These are phyloP conservation scores for Drosophila murphyi DNA, from an alignment of 1,140 invertebrate species.

Conservation along the genomic window DNA sequence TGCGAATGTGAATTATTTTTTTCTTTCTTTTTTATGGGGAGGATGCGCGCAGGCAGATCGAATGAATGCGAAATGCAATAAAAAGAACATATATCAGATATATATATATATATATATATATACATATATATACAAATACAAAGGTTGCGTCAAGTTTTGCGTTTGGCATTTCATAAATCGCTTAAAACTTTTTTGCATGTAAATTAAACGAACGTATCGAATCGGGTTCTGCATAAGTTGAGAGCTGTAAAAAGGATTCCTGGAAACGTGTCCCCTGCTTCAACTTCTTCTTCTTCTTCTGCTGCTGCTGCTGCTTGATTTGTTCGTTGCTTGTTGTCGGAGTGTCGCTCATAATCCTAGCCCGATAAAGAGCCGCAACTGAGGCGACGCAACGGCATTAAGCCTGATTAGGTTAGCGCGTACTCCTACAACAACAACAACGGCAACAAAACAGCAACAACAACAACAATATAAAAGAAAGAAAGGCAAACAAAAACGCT, in stretches of 20 bases:
- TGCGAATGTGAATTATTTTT: background rate
- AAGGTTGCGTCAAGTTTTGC: background rate
- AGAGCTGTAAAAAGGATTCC: conserved; percentile 39
- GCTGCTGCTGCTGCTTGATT: no score
- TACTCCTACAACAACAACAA: conserved; percentile 22
- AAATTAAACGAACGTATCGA: conserved; percentile 25
- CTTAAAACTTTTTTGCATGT: conserved; percentile 33
- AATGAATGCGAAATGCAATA: no score
- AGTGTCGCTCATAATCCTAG: conserved; percentile 21
- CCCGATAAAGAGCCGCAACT: conserved; percentile 29
- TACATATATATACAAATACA: no score
- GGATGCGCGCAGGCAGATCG: no score
- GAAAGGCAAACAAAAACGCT: conserved; percentile 31
- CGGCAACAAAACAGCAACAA: conserved; percentile 35
- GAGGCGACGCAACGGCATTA: conserved; percentile 64
- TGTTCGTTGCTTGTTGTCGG: no score
- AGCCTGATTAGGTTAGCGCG: conserved; percentile 69
- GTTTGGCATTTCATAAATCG: conserved; percentile 32
- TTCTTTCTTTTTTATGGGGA: no score
- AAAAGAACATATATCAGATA: no score
- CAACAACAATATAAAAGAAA: conserved; percentile 16
- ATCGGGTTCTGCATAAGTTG: conserved; percentile 37
- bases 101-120: no score
- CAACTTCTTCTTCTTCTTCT: background rate
- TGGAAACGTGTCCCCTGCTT: conserved; percentile 13